Evolutionary conservation across 2,888 invertebrate genomes (phyloP), one percentile per base, ranked within the genome.

Genomic region (Phengaris arion): DNA sequence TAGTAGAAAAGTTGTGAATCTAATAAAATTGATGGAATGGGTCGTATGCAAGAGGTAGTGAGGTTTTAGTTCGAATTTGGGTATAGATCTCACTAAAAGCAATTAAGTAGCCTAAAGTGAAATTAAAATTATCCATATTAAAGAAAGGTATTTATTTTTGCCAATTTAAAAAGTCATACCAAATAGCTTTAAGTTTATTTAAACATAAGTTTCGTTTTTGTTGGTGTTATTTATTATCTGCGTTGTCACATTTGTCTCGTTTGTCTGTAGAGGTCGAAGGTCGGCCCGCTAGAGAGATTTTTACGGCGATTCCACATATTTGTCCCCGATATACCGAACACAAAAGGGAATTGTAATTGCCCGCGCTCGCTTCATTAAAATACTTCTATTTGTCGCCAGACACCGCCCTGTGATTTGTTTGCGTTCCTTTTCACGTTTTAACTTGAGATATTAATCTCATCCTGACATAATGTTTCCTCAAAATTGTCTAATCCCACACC

Each of bases 291-390:
- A 76, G 82, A 79, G 85, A 81, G 84, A 85, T 87, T 86, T 88
- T 89, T 88, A 85, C 86, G 82, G 82, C 82, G 80, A 79, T 82
- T 82, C 79, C 79, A 79, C 79, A 81, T 82, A 86, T 86, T 85
- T 82, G 77, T 80, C 78, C 80, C 52, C 46, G 12, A 75, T 75
- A 45, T 75, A 75, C 82, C 82, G 81, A 83, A 83, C 82, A 82
- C 86, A 80, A 80, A 79, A 82, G 85, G 87, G 88, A 86, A 85
- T 86, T 84, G 89, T 89, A 90, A 90, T 89, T 88, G 86, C 86
- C 82, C 84, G 81, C 83, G 83, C 81, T 84, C 81, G 86, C 84
- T 86, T 92, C 92, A 91, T 93, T 93, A 93, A 93, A 89, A 92
- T 92, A 87, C 83, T 89, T 87, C 83, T 83, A 88, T 91, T 91